Base-by-base conservation (phyloP, 2,797 vertebrate species). In the Emys orbicularis region DNA sequence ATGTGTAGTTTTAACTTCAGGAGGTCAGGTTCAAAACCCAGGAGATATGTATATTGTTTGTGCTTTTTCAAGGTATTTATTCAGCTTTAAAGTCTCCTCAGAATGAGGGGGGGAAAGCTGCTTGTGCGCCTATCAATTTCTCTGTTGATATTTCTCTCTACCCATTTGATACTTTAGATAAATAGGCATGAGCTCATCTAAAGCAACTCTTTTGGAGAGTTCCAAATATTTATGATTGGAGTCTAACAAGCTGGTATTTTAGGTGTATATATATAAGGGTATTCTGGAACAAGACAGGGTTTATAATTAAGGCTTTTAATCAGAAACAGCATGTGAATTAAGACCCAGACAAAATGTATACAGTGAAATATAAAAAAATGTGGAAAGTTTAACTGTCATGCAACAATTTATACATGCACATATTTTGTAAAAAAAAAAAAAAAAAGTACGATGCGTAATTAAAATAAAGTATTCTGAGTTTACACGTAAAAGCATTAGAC, bases 11-110 rank as follows among this genome's bases (percentile, higher is more conserved):
- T 95, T 88, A 97, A 94, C 96, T 90, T 27, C 4, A 83, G 95
- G 61, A 96, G 97, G 97, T 96, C 96, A 52, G 97, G 95, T 97
- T 97, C 97, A 96, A 94, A 87, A 0, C 96, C 96, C 96, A 94
- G 91, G 96, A 97, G 95, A 97, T 96, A 94, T 29, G 5, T 92
- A 47, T 52, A 79, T 50, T 96, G 96, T 96, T 96, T 97, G 94
- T 96, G 97, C 96, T 97, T 96, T 97, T 96, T 89, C 97, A 97
- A 96, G 96, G 96, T 97, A 96, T 97, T 97, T 97, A 95, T 96
- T 97, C 96, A 97, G 97, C 97, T 97, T 97, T 97, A 87, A 97
- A 96, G 90, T 87, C 93, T 95, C 95, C 83, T 95, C 92, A 91
- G 96, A 90, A 94, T 57, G 89, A 96, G 89, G 54, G 86, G 61